A percentile compares a stretch with the other conserved stretches of the same genome.
These are phyloP conservation scores for Varanus komodoensis DNA, from an alignment of 2,113 vertebrate species.

Conservation along the genomic window DNA sequence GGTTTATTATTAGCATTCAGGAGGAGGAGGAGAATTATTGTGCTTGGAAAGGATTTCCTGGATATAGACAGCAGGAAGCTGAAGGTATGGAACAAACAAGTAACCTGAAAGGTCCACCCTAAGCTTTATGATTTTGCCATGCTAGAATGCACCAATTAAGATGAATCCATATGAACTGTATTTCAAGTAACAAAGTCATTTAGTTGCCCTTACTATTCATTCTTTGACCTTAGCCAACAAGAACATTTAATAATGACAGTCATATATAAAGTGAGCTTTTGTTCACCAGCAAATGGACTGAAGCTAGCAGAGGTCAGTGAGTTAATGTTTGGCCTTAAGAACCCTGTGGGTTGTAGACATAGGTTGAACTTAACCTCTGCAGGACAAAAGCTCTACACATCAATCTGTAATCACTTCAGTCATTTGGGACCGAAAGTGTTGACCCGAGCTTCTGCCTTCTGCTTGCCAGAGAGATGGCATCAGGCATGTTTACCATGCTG, in stretches of 20 bases:
- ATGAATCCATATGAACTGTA: not conserved
- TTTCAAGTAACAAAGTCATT: not conserved
- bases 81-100: not conserved
- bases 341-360: not conserved
- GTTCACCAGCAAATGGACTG: constrained; percentile 9
- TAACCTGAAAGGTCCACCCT: not conserved
- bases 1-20: not conserved
- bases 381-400: not conserved
- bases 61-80: not conserved
- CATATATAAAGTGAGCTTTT: not conserved
- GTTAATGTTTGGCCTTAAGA: not conserved
- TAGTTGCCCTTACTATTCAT: not conserved
- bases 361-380: not conserved
- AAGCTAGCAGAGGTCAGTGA: constrained; percentile 3
- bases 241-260: not conserved
- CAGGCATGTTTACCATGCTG: constrained; percentile 4
- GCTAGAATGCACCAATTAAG: not conserved
- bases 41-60: not conserved
- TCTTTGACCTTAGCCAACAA: not conserved
- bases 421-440: not conserved
- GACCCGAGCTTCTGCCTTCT: not conserved
- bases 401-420: not conserved
- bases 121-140: not conserved
- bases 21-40: not conserved
- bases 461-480: not conserved